phyloP scores from a whole-genome alignment of 2,888 invertebrate species.

The Drosophila subquinaria region DNA sequence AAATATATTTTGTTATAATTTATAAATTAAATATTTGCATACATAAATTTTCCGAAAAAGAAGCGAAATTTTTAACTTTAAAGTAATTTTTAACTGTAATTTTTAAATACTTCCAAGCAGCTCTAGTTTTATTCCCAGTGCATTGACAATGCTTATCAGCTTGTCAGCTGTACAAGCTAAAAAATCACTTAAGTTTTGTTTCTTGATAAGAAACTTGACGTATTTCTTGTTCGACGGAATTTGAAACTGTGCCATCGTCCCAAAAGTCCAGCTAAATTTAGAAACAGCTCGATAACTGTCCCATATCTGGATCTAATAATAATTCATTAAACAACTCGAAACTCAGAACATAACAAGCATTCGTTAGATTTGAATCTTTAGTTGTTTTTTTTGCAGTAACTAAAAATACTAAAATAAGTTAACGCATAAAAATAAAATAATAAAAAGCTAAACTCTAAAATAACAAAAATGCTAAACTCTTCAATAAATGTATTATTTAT shows the following conservation, averaged over 20 bases:
- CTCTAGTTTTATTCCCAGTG: conserved; percentile 23
- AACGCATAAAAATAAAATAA: neutral
- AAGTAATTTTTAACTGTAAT: too few relatives aligned
- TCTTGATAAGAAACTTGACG: conserved; percentile 49
- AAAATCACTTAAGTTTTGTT: conserved; percentile 68
- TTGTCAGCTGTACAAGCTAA: conserved; percentile 73
- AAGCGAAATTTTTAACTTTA: too few relatives aligned
- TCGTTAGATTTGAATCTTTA: neutral
- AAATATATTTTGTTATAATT: too few relatives aligned
- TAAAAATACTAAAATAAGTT: neutral
- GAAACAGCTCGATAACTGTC: conserved; percentile 6
- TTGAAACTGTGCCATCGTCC: conserved; percentile 31
- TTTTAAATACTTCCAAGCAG: neutral
- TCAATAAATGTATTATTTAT: too few relatives aligned
- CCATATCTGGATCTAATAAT: conserved; percentile 23
- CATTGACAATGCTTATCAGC: conserved; percentile 41
- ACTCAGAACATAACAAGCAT: neutral
- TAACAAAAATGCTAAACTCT: too few relatives aligned
- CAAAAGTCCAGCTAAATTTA: conserved; percentile 10
- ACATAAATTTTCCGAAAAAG: too few relatives aligned
- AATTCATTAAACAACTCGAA: conserved; percentile 29
- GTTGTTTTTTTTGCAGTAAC: neutral
- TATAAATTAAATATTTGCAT: too few relatives aligned
- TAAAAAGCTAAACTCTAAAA: neutral
- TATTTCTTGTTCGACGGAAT: conserved; percentile 11